These are phyloP conservation scores for Calidris pygmaea DNA, from an alignment of 2,113 vertebrate genomes.

Conservation along the genomic window DNA sequence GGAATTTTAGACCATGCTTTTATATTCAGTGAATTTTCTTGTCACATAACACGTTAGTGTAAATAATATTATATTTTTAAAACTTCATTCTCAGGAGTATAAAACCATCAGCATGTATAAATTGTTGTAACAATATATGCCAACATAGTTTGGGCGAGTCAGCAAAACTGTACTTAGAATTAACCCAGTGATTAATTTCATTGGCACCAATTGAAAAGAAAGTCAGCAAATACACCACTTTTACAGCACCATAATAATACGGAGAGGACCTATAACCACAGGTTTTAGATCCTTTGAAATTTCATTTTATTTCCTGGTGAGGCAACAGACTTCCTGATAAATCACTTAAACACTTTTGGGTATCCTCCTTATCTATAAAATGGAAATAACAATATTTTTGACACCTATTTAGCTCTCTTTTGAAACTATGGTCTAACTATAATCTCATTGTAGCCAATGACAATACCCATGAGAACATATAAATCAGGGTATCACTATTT, in stretches of 20 bases:
- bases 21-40: background rate
- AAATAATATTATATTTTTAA: constrained; percentile 19
- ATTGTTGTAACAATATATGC: background rate
- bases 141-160: background rate
- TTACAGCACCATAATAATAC: background rate
- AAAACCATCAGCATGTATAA: constrained; percentile 7
- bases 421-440: background rate
- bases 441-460: background rate
- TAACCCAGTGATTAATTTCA: constrained; percentile 52
- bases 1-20: background rate
- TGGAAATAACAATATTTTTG: background rate
- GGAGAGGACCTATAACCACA: background rate
- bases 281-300: background rate
- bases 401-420: background rate
- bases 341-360: background rate
- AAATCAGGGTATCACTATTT: background rate
- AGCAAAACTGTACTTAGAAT: constrained; percentile 48
- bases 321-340: background rate
- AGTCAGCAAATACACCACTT: background rate
- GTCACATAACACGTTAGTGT: background rate
- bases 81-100: constrained; percentile 3
- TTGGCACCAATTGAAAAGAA: background rate
- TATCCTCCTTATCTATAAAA: background rate
- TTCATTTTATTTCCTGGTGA: background rate
- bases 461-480: background rate